These are phyloP conservation scores for Synergus gifuensis DNA, from an alignment of 2,888 invertebrate genomes.

Conservation along the genomic window DNA sequence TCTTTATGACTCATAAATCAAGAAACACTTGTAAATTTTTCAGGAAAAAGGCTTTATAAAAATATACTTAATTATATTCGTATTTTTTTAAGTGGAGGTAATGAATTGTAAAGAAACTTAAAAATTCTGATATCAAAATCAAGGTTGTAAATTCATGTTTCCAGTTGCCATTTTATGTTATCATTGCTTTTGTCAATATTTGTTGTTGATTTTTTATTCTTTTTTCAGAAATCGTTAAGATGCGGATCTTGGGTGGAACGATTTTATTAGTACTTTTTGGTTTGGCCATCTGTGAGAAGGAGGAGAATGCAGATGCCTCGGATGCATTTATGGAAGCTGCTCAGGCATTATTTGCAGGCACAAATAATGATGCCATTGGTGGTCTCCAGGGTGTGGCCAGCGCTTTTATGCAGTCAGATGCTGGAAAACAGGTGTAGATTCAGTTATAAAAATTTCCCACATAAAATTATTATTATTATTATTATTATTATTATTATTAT, in stretches of 20 bases:
- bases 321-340: slow-evolving; percentile 86
- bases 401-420: slow-evolving; percentile 84
- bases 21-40: slow-evolving; percentile 1
- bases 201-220: slow-evolving; percentile 31
- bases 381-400: slow-evolving; percentile 84
- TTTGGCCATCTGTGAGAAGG: slow-evolving; percentile 64
- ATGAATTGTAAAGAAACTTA: background rate
- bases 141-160: background rate
- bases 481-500: no score
- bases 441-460: slow-evolving; percentile 5
- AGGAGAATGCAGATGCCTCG: slow-evolving; percentile 79
- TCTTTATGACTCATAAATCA: no score
- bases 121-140: background rate
- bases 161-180: no score
- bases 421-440: slow-evolving; percentile 80
- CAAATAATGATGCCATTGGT: slow-evolving; percentile 79
- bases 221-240: slow-evolving; percentile 54
- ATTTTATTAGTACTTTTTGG: slow-evolving; percentile 65
- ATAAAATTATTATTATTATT: no score
- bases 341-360: slow-evolving; percentile 83
- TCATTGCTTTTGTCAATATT: background rate
- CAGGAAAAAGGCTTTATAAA: background rate
- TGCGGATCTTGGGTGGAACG: slow-evolving; percentile 65
- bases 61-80: background rate
- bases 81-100: background rate